Conservation (phyloP, 2,888 invertebrate species). For the Eledone cirrhosa region DNA sequence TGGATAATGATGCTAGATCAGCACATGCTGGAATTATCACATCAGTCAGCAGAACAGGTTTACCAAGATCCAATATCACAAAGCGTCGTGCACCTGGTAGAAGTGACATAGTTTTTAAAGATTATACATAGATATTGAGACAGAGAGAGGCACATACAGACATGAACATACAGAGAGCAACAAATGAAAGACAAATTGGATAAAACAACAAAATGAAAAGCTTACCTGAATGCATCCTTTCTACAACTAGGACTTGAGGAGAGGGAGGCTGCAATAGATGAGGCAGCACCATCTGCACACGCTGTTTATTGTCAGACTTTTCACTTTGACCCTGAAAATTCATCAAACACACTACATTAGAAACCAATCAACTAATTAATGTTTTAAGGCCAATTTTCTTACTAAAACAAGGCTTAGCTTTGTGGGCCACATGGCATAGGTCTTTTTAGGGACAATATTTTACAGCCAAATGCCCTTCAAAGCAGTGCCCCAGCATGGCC, state of each 20-base stretch:
- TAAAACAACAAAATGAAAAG: background rate
- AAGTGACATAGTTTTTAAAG: background rate
- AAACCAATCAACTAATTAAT: too few relatives aligned
- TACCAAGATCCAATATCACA: constrained; percentile 90
- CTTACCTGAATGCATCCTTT: constrained; percentile 83
- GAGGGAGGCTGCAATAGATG: constrained; percentile 82
- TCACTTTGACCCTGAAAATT: constrained; percentile 16
- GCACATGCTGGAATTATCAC: constrained; percentile 70
- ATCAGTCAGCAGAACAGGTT: constrained; percentile 85
- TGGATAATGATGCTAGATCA: constrained; percentile 78
- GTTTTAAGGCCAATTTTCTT: too few relatives aligned
- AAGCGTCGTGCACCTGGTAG: constrained; percentile 80
- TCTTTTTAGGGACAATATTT: too few relatives aligned
- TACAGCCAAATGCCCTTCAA: too few relatives aligned
- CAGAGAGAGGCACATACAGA: background rate
- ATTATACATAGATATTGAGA: background rate
- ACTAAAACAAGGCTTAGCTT: too few relatives aligned
- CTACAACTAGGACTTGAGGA: constrained; percentile 80
- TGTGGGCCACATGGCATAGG: too few relatives aligned
- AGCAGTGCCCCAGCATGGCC: too few relatives aligned
- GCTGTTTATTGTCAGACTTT: constrained; percentile 26
- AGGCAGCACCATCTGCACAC: constrained; percentile 34
- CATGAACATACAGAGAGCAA: background rate
- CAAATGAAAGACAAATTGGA: background rate
- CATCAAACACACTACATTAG: too few relatives aligned